Conservation (phyloP, 2,888 invertebrate genomes). For the Macrosoma leucophasiata region DNA sequence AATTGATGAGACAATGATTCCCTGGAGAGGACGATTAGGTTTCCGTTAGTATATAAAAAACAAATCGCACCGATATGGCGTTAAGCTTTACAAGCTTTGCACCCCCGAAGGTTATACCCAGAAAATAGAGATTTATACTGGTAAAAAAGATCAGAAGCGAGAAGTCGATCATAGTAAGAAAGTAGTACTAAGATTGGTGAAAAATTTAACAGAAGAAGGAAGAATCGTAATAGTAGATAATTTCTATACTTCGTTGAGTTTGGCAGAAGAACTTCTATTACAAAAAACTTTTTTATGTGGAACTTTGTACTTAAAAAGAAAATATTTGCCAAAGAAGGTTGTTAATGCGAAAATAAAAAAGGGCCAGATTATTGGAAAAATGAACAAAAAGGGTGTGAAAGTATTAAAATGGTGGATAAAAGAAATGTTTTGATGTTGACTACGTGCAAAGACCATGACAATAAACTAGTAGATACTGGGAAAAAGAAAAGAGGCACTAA, state of each 20-base stretch:
- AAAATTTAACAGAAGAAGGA: conserved; percentile 9
- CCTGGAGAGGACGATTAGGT: conserved; percentile 23
- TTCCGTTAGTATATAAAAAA: conserved; percentile 36
- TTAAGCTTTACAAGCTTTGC: conserved; percentile 18
- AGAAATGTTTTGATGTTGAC: neutral
- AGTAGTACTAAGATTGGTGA: conserved; percentile 21
- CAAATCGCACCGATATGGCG: conserved; percentile 16
- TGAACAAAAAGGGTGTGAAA: neutral
- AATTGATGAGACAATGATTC: conserved; percentile 14
- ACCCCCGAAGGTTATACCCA: conserved; percentile 17
- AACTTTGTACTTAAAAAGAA: neutral
- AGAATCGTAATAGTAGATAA: conserved; percentile 19
- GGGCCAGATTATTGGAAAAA: neutral
- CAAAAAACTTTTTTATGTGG: neutral
- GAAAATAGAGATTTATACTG: conserved; percentile 12
- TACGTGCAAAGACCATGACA: neutral
- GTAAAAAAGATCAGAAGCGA: conserved; percentile 5
- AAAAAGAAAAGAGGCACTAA: neutral
- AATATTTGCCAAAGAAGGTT: neutral
- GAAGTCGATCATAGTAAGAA: conserved; percentile 21
- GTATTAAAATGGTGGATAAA: conserved; percentile 1
- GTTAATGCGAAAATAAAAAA: neutral
- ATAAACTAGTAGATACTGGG: neutral
- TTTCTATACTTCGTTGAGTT: too few species aligned
- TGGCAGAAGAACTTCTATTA: conserved; percentile 28